phyloP scores from a whole-genome alignment of 2,888 invertebrate genomes.

The Papilio gigon region DNA sequence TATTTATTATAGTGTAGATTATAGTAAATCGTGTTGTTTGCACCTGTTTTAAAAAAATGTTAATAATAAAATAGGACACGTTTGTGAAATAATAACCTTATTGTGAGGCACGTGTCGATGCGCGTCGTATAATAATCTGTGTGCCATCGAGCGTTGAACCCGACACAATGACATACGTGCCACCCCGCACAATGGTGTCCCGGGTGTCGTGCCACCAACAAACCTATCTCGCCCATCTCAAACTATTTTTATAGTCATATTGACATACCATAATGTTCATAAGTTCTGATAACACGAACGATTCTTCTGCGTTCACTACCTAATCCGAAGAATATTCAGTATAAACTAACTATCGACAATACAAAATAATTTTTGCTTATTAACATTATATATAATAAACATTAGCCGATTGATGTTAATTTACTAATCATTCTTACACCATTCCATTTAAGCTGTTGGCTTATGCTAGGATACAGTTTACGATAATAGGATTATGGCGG shows the following conservation, averaged over 20 bases:
- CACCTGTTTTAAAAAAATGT: not conserved
- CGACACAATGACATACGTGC: slow-evolving; percentile 40
- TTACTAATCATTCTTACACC: too few species aligned
- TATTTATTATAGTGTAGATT: too few species aligned
- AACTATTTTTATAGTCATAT: slow-evolving; percentile 19
- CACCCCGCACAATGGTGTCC: slow-evolving; percentile 28
- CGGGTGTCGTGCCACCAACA: slow-evolving; percentile 7
- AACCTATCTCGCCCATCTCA: slow-evolving; percentile 7
- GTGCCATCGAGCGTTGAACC: slow-evolving; percentile 31
- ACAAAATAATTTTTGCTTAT: too few species aligned
- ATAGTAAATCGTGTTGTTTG: too few species aligned
- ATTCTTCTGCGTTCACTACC: not conserved
- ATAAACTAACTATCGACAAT: not conserved
- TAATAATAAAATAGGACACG: not conserved
- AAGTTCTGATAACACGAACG: not conserved
- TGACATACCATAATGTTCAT: slow-evolving; percentile 6
- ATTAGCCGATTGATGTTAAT: too few species aligned
- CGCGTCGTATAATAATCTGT: slow-evolving; percentile 24
- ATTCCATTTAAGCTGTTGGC: too few species aligned
- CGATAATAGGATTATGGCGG: too few species aligned
- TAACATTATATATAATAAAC: too few species aligned
- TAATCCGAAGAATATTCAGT: not conserved
- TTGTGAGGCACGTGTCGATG: slow-evolving; percentile 10
- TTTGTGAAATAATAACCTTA: slow-evolving; percentile 1
- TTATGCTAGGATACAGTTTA: too few species aligned